These are phyloP conservation scores for Chrosomus eos DNA, from an alignment of 2,797 vertebrate species.

Conservation along the genomic window DNA sequence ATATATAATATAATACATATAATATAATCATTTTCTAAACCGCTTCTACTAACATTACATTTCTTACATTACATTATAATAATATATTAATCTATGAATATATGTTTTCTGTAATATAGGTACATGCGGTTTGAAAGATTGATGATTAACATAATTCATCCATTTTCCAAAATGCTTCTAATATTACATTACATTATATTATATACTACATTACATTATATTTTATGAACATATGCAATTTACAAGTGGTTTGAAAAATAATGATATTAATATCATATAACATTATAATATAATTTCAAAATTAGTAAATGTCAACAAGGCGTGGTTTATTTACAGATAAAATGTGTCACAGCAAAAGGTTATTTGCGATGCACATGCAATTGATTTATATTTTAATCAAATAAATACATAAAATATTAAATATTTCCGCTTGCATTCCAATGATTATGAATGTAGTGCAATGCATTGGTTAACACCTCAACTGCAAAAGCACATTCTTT, in stretches of 20 bases:
- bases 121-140: background rate
- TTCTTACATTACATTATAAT: too few species aligned
- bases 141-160: too few species aligned
- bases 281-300: background rate
- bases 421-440: background rate
- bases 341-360: background rate
- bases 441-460: background rate
- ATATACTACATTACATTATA: too few species aligned
- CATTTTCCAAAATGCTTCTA: too few species aligned
- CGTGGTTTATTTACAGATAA: background rate
- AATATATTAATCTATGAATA: too few species aligned
- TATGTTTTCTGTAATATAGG: background rate
- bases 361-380: background rate
- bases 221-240: too few species aligned
- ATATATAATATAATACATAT: background rate
- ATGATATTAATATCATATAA: background rate
- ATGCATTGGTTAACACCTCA: background rate
- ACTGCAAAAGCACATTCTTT: background rate
- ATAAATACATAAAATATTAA: background rate
- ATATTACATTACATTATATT: too few species aligned
- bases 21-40: background rate
- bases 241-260: background rate
- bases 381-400: background rate
- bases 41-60: too few species aligned
- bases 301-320: too few species aligned